These are phyloP conservation scores for Argentina silus DNA, from an alignment of 2,797 vertebrate species.

Conservation along the genomic window DNA sequence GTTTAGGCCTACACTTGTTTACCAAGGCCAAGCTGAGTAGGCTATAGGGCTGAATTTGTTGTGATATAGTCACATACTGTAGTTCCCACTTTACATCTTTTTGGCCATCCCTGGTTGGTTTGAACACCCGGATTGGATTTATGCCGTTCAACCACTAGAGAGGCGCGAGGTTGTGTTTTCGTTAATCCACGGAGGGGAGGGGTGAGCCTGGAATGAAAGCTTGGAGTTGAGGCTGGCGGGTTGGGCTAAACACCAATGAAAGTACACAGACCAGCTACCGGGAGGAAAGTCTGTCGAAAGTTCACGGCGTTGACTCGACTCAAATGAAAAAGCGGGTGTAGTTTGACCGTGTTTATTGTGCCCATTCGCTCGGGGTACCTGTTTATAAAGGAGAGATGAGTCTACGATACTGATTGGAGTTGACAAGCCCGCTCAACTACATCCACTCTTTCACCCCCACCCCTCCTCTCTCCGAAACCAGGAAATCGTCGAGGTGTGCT, in stretches of 20 bases:
- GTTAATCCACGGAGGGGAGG: conserved; percentile 40
- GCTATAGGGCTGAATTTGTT: no score
- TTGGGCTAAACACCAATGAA: conserved; percentile 64
- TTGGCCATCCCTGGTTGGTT: conserved; percentile 4
- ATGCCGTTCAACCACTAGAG: conserved; percentile 29
- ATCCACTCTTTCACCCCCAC: conserved; percentile 55
- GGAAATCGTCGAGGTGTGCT: conserved; percentile 83
- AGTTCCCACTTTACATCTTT: conserved; percentile 13
- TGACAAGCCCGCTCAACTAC: conserved; percentile 79
- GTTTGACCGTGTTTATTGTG: conserved; percentile 16
- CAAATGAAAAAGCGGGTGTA: conserved; percentile 25
- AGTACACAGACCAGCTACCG: conserved; percentile 42
- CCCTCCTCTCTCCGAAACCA: conserved; percentile 73
- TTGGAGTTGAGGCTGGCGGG: conserved; percentile 68
- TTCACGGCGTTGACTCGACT: conserved; percentile 13
- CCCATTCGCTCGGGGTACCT: background rate
- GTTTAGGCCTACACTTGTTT: no score
- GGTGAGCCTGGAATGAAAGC: conserved; percentile 50
- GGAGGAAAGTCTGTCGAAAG: conserved; percentile 32
- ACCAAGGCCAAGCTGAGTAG: no score
- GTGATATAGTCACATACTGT: no score
- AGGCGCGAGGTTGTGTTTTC: conserved; percentile 11
- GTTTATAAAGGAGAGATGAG: conserved; percentile 45
- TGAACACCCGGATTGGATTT: conserved; percentile 28
- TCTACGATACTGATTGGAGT: conserved; percentile 76